Percentiles rank a stretch among this genome's conserved stretches.
Evolutionary conservation across 2,888 invertebrate species (phyloP).

Genomic region (Archaeoteleia sp.): DNA sequence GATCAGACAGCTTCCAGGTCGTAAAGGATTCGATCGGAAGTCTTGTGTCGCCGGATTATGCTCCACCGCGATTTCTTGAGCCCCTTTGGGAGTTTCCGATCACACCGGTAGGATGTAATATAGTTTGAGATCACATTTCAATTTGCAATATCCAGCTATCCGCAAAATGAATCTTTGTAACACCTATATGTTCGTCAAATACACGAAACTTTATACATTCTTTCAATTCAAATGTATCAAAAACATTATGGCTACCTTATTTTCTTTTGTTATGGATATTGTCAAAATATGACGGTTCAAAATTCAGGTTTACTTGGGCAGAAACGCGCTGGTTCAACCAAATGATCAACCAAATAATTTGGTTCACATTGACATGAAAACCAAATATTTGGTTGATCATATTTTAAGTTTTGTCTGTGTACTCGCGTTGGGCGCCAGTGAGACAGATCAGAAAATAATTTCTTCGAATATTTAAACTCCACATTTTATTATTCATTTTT

Average conservation of each 20-base stretch:
- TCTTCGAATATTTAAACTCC: too few species aligned
- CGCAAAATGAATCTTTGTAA: conserved; percentile 38
- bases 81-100: conserved; percentile 49
- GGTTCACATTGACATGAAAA: too few species aligned
- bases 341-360: too few species aligned
- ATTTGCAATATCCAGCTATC: conserved; percentile 49
- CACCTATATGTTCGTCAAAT: conserved; percentile 20
- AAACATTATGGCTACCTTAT: not conserved
- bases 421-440: too few species aligned
- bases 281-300: too few species aligned
- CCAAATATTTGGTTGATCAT: too few species aligned
- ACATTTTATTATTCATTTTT: too few species aligned
- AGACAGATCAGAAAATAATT: too few species aligned
- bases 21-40: conserved; percentile 51
- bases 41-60: conserved; percentile 49
- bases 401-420: too few species aligned
- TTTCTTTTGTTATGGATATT: too few species aligned
- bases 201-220: conserved; percentile 1
- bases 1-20: conserved; percentile 51
- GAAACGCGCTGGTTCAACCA: too few species aligned
- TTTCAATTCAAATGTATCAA: not conserved
- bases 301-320: too few species aligned
- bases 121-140: conserved; percentile 52
- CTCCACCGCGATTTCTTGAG: conserved; percentile 37
- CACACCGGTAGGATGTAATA: conserved; percentile 40